Evolutionary conservation across 2,113 vertebrate genomes (phyloP).

Genomic region (Arothron firmamentum): DNA sequence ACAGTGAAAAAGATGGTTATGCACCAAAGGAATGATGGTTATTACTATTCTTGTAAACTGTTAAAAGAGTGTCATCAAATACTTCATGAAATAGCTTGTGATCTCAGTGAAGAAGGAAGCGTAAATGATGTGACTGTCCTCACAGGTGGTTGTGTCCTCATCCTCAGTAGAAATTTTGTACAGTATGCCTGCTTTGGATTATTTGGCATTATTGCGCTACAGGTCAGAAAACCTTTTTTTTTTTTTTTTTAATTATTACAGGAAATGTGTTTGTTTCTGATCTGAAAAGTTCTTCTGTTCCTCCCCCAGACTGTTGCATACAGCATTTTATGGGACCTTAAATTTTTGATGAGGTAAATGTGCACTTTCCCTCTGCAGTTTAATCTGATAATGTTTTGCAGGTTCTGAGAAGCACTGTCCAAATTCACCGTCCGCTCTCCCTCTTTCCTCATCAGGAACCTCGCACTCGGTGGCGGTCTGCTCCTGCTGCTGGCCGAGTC

Average conservation of each 20-base stretch:
- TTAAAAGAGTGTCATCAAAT: too few species aligned
- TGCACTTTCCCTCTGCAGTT: not conserved
- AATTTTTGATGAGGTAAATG: slow-evolving; percentile 97
- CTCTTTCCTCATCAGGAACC: slow-evolving; percentile 76
- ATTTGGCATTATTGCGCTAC: slow-evolving; percentile 93
- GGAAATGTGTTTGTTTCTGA: not conserved
- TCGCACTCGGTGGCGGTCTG: slow-evolving; percentile 92
- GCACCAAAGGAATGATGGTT: too few species aligned
- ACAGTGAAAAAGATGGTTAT: too few species aligned
- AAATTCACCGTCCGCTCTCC: slow-evolving; percentile 7
- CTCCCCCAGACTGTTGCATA: slow-evolving; percentile 89
- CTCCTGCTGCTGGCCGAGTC: slow-evolving; percentile 92
- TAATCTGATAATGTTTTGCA: not conserved
- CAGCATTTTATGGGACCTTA: slow-evolving; percentile 98
- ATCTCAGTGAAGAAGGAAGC: too few species aligned
- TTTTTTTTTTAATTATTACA: not conserved
- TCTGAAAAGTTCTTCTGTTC: not conserved
- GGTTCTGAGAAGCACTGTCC: not conserved
- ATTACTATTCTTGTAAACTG: too few species aligned
- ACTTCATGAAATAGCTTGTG: too few species aligned
- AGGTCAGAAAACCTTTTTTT: slow-evolving; percentile 71
- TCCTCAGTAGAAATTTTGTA: slow-evolving; percentile 97
- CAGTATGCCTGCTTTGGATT: slow-evolving; percentile 96
- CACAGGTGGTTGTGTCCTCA: slow-evolving; percentile 90
- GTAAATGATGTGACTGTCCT: slow-evolving; percentile 8